Evolutionary conservation across 2,888 invertebrate genomes (phyloP).

Genomic region (Apamea anceps): DNA sequence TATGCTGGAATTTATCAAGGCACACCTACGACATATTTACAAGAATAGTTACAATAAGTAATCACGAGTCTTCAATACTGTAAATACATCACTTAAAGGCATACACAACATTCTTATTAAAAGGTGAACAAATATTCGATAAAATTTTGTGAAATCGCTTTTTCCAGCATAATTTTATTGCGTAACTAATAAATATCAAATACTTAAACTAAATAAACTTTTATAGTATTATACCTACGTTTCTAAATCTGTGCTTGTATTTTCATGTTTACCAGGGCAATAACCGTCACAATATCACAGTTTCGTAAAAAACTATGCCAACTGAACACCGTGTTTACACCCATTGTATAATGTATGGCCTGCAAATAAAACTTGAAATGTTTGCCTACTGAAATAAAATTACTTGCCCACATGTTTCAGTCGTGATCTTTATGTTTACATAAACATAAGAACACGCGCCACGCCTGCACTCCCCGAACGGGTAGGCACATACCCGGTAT

Average conservation of each 20-base stretch:
- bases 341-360: constrained; percentile 42
- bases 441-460: background rate
- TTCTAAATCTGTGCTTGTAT: background rate
- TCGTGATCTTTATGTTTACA: constrained; percentile 16
- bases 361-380: constrained; percentile 43
- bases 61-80: no score
- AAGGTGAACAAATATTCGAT: background rate
- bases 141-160: background rate
- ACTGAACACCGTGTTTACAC: constrained; percentile 41
- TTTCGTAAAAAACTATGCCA: constrained; percentile 57
- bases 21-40: no score
- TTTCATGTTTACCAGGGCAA: constrained; percentile 40
- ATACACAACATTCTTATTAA: no score
- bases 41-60: no score
- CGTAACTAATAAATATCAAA: background rate
- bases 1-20: no score
- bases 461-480: no score
- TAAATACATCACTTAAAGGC: no score
- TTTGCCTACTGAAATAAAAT: constrained; percentile 43
- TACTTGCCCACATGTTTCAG: background rate
- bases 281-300: constrained; percentile 50
- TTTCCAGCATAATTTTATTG: background rate
- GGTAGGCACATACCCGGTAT: no score
- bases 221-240: background rate
- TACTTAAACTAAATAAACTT: background rate